Percentiles rank a stretch among this genome's conserved stretches.
Evolutionary conservation across 2,888 invertebrate genomes (phyloP).

Genomic region (Drosophila cognata): DNA sequence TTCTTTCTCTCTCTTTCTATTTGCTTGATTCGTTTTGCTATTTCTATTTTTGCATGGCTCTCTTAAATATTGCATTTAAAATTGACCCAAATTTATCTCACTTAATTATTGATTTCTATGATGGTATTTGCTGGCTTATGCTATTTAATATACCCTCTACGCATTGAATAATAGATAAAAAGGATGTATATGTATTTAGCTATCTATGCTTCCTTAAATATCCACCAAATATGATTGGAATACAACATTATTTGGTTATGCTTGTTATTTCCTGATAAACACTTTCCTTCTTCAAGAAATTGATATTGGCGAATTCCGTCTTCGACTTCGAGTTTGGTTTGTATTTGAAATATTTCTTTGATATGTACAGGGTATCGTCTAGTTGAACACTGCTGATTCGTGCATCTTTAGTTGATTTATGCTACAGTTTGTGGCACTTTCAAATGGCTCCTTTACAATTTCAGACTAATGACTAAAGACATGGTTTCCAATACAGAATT

Average conservation of each 20-base stretch:
- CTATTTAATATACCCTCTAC: neutral
- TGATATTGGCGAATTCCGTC: neutral
- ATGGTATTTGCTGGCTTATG: constrained; percentile 30
- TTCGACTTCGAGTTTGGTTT: neutral
- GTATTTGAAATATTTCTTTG: neutral
- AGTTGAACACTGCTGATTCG: neutral
- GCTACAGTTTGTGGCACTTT: constrained; percentile 19
- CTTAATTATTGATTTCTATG: constrained; percentile 49
- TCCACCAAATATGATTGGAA: neutral
- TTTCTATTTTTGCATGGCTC: constrained; percentile 8
- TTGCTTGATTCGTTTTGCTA: neutral
- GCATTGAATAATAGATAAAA: neutral
- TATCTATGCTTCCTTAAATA: neutral
- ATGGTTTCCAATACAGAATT: constrained; percentile 2
- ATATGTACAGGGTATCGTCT: neutral
- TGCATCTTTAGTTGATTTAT: neutral
- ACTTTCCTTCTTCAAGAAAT: neutral
- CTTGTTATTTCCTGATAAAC: neutral
- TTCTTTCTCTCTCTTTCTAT: neutral
- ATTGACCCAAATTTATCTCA: constrained; percentile 53
- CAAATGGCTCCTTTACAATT: constrained; percentile 15
- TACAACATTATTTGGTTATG: neutral
- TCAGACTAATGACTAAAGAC: constrained; percentile 17
- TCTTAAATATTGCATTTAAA: constrained; percentile 42
- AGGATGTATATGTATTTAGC: neutral